Evolutionary conservation across 2,888 invertebrate genomes (phyloP), one percentile per base, ranked within the genome.

Genomic region (Drosophila kambysellisi): DNA sequence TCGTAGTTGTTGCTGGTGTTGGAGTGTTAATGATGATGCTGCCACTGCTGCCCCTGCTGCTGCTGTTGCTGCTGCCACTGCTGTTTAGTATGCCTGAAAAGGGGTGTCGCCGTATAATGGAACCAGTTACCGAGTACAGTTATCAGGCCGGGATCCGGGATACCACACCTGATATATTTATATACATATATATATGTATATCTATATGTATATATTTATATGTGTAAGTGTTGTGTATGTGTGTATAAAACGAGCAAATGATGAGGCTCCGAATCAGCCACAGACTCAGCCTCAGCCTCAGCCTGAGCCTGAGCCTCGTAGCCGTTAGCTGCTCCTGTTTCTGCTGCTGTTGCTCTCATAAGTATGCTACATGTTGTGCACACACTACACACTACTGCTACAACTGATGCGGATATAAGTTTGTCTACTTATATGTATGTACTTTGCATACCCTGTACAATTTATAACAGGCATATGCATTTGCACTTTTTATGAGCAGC

Each of bases 11-110:
- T 67, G 58, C 59, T 63, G 74, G 59, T 75, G 81, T 63, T 74
- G 89, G 80, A 80, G 83, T 89, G 86, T 88, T 87, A 85, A 83
- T 82, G 86, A 82, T 82, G 89, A 74, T 88, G 80, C 81, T 66
- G 81, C 74, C 62, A 66, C 25, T 48, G 39, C 39, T 39, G 11
- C 17, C 8, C 17, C 15, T 37, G 15, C 15, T 37, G 37, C 15
- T 37, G 17, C 17, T 37, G 15, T 2, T 60, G 35, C 32, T 50
- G 61, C n/a, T 70, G 67, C 50, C 62, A 79, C 74, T 65, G 79
- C 74, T 82, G 83, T 70, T 83, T 82, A 88, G 87, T 79, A 82
- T 88, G 82, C 81, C 70, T 65, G 48, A 57, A 59, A 79, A 79
- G 74, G 64, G 73, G 66, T 73, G 81, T 74, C 69, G 74, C 54